A percentile compares a stretch with the other conserved stretches of the same genome.
Conservation (phyloP, 2,797 vertebrate genomes). For the Myoxocephalus aenaeus region DNA sequence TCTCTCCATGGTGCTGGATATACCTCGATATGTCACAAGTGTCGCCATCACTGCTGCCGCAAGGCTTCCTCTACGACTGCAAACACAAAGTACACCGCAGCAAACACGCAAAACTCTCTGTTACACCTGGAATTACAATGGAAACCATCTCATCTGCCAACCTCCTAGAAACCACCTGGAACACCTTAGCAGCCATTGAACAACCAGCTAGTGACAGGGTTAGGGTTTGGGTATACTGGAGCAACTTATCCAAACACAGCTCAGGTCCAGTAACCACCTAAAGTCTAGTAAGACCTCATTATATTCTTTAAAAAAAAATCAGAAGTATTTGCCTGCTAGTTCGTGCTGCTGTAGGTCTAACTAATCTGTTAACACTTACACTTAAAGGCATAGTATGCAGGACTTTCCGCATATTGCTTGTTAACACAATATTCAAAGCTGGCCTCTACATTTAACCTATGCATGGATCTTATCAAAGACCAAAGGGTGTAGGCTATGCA, state of each 20-base stretch:
- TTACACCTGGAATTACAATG: not conserved
- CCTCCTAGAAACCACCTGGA: not conserved
- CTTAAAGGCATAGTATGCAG: not conserved
- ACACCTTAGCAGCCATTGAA: not conserved
- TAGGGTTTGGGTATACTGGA: not conserved
- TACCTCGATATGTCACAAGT: not conserved
- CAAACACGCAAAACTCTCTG: not conserved
- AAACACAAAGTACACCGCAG: not conserved
- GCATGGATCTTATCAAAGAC: too few species aligned
- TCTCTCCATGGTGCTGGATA: constrained; percentile 35
- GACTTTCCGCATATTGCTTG: not conserved
- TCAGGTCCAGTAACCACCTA: not conserved
- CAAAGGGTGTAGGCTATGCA: too few species aligned
- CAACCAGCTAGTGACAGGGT: not conserved
- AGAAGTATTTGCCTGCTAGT: not conserved
- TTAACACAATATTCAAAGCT: not conserved
- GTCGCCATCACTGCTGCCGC: not conserved
- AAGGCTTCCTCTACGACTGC: not conserved
- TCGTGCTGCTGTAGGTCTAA: not conserved
- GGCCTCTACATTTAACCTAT: not conserved
- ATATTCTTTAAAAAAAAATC: too few species aligned
- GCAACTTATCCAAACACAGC: not conserved
- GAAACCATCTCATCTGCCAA: not conserved
- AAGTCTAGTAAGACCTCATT: not conserved
- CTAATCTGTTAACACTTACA: not conserved